phyloP scores from a whole-genome alignment of 2,113 vertebrate genomes.

The Channa maculata region DNA sequence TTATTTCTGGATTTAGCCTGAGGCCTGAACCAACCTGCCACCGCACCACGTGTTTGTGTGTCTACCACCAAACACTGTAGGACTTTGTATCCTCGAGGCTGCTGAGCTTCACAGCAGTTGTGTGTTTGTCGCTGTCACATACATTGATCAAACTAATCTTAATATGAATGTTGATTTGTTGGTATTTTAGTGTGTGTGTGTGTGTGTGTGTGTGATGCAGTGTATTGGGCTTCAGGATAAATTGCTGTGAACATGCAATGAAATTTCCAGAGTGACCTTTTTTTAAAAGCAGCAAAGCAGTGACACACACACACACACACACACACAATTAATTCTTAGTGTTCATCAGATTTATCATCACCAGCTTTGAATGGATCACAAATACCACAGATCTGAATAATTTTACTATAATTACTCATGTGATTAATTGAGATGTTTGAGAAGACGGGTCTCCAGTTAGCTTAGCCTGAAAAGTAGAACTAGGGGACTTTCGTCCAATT shows the following conservation, averaged over 20 bases:
- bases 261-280: slow-evolving; percentile 62
- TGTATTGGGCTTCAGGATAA: slow-evolving; percentile 52
- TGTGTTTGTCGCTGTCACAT: too few relatives aligned
- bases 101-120: too few relatives aligned
- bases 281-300: slow-evolving; percentile 57
- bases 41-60: too few relatives aligned
- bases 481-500: too few relatives aligned
- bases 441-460: too few relatives aligned
- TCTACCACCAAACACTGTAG: too few relatives aligned
- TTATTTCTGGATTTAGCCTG: slow-evolving; percentile 73
- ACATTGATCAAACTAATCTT: background rate
- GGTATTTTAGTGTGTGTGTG: slow-evolving; percentile 15
- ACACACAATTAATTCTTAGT: background rate
- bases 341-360: slow-evolving; percentile 2
- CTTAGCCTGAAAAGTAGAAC: too few relatives aligned
- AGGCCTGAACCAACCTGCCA: slow-evolving; percentile 12
- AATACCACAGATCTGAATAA: background rate
- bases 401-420: too few relatives aligned
- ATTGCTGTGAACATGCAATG: slow-evolving; percentile 56
- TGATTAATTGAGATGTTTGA: too few relatives aligned
- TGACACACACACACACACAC: slow-evolving; percentile 38
- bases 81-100: too few relatives aligned
- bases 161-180: too few relatives aligned
- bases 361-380: background rate
- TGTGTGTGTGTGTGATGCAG: slow-evolving; percentile 15